A percentile compares a stretch with the other conserved stretches of the same genome.
Evolutionary conservation across 2,113 vertebrate genomes (phyloP).

Genomic region (Nothobranchius kuhntae): DNA sequence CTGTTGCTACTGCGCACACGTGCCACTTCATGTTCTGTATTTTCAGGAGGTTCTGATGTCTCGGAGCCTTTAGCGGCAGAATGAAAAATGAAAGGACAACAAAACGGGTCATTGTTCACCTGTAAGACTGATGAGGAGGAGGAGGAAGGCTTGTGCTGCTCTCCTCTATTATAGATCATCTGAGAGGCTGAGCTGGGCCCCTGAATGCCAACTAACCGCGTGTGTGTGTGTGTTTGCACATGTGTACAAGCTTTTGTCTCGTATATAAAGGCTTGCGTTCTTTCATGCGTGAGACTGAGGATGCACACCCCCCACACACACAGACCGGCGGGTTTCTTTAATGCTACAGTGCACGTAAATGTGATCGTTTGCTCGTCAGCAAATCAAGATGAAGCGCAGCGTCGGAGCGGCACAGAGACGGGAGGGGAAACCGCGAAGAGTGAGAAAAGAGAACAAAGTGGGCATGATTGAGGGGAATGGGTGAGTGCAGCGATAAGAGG

Average conservation of each 20-base stretch:
- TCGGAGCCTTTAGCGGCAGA: constrained; percentile 7
- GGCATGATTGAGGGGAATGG: constrained; percentile 61
- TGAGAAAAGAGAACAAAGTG: constrained; percentile 35
- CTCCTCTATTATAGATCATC: constrained; percentile 40
- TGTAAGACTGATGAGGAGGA: constrained; percentile 32
- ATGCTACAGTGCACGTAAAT: not conserved
- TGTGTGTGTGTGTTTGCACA: constrained; percentile 15
- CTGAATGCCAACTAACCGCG: constrained; percentile 53
- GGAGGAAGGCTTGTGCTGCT: constrained; percentile 19
- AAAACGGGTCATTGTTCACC: constrained; percentile 24
- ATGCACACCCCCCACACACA: not conserved
- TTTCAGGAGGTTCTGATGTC: constrained; percentile 20
- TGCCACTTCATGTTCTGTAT: constrained; percentile 45
- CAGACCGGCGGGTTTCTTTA: not conserved
- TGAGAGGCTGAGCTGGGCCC: constrained; percentile 37
- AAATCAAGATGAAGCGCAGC: constrained; percentile 60
- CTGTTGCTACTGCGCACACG: constrained; percentile 69
- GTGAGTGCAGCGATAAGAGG: constrained; percentile 73
- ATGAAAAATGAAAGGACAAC: constrained; percentile 28
- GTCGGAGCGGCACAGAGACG: constrained; percentile 32
- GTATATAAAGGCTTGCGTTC: constrained; percentile 28
- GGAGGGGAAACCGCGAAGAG: constrained; percentile 1
- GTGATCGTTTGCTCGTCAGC: constrained; percentile 20
- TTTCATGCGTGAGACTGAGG: constrained; percentile 6
- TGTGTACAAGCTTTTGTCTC: constrained; percentile 15